These are phyloP conservation scores for Tigriopus californicus DNA, from an alignment of 2,888 invertebrate species.

Conservation along the genomic window DNA sequence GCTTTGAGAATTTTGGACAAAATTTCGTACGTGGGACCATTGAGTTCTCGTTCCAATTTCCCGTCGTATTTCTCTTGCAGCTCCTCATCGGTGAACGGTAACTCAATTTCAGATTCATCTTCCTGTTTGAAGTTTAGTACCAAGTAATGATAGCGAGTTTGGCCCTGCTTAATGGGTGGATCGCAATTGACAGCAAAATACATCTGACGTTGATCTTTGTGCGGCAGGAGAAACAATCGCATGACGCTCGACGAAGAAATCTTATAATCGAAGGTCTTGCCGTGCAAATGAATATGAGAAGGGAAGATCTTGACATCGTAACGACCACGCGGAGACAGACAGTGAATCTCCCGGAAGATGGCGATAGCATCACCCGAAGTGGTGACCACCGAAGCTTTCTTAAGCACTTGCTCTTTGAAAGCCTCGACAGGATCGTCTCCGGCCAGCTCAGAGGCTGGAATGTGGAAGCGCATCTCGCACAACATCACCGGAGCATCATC, in stretches of 20 bases:
- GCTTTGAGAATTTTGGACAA: conserved; percentile 91
- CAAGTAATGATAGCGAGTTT: conserved; percentile 90
- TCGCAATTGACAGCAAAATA: conserved; percentile 87
- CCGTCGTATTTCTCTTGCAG: conserved; percentile 72
- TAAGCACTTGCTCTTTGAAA: conserved; percentile 72
- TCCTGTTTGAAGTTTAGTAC: conserved; percentile 86
- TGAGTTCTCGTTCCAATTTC: conserved; percentile 69
- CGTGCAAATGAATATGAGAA: conserved; percentile 74
- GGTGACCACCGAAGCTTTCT: conserved; percentile 90
- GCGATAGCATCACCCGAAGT: conserved; percentile 87
- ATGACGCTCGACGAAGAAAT: conserved; percentile 93
- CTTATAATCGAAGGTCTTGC: conserved; percentile 99
- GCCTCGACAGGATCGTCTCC: conserved; percentile 86
- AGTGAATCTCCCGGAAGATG: conserved; percentile 87
- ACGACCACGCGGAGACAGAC: conserved; percentile 93
- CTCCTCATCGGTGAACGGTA: conserved; percentile 73
- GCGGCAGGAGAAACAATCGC: conserved; percentile 79
- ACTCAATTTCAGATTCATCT: conserved; percentile 73
- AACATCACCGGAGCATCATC: conserved; percentile 93
- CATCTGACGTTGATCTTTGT: conserved; percentile 93
- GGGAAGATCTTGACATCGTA: conserved; percentile 90
- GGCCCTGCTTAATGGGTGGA: conserved; percentile 98
- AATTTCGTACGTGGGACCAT: conserved; percentile 85
- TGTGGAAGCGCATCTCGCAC: conserved; percentile 94
- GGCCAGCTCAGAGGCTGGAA: conserved; percentile 70